Percentiles rank a stretch among this genome's conserved stretches.
phyloP scores from a whole-genome alignment of 1,140 invertebrate species.

The Brachionus angularis region DNA sequence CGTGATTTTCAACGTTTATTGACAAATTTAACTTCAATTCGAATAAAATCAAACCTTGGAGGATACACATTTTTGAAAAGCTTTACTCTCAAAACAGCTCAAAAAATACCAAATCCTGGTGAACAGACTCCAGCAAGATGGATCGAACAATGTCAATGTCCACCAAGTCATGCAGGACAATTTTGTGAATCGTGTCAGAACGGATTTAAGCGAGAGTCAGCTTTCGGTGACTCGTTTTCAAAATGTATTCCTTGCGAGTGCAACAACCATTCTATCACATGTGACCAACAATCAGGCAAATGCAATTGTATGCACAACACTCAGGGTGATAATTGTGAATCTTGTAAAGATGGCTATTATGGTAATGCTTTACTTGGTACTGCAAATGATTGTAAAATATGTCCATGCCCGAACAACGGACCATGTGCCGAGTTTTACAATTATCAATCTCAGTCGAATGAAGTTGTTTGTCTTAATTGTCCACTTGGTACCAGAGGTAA shows the following conservation, averaged over 20 bases:
- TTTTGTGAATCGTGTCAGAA: conserved; percentile 94
- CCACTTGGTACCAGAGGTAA: conserved; percentile 82
- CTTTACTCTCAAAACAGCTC: neutral
- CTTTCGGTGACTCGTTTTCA: conserved; percentile 82
- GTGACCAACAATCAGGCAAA: conserved; percentile 86
- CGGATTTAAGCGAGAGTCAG: conserved; percentile 81
- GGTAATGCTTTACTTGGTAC: conserved; percentile 84
- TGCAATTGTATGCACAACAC: conserved; percentile 97
- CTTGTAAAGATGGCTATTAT: conserved; percentile 86
- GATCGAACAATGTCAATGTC: conserved; percentile 91
- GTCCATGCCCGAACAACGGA: conserved; percentile 87
- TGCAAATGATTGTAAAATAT: conserved; percentile 78
- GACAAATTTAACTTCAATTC: conserved; percentile 34
- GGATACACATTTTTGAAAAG: conserved; percentile 27
- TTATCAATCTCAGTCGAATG: conserved; percentile 50
- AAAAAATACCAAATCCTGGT: neutral
- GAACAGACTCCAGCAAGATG: conserved; percentile 65
- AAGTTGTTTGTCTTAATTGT: conserved; percentile 86
- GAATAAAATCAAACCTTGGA: neutral
- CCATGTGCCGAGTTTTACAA: conserved; percentile 68
- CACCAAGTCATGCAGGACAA: conserved; percentile 80
- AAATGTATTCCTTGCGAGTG: conserved; percentile 91
- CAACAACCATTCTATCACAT: conserved; percentile 87
- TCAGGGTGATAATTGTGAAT: conserved; percentile 86
- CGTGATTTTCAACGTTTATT: conserved; percentile 28